Percentiles rank a stretch among this genome's conserved stretches.
These are phyloP conservation scores for Anniella stebbinsi DNA, from an alignment of 2,797 vertebrate genomes.

Conservation along the genomic window DNA sequence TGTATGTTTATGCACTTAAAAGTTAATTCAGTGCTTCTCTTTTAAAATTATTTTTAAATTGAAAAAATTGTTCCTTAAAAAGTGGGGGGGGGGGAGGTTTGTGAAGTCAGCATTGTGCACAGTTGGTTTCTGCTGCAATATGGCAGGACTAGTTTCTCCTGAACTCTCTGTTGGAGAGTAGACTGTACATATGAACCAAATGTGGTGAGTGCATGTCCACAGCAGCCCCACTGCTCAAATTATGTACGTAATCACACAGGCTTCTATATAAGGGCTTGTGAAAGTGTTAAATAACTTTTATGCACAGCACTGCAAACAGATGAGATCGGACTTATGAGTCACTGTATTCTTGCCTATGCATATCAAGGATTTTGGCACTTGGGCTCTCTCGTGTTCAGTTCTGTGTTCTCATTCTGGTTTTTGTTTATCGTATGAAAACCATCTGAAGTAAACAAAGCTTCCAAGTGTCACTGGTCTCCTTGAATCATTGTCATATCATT, in stretches of 20 bases:
- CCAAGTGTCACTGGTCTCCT: background rate
- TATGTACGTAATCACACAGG: background rate
- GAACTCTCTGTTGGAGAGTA: background rate
- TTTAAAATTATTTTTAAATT: background rate
- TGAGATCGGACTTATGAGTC: conserved; percentile 47
- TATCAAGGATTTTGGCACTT: background rate
- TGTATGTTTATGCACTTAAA: background rate
- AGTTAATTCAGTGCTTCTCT: background rate
- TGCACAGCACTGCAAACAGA: background rate
- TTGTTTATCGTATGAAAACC: background rate
- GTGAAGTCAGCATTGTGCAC: background rate
- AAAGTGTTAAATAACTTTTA: conserved; percentile 53
- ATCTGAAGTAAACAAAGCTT: background rate
- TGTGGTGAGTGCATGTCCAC: background rate
- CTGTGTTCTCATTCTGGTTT: background rate
- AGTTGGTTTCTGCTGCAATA: background rate
- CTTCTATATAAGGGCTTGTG: conserved; percentile 20
- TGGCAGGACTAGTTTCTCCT: background rate
- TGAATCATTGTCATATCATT: background rate
- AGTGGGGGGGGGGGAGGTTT: background rate
- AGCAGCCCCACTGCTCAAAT: background rate
- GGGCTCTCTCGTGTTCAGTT: background rate
- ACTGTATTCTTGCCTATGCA: background rate
- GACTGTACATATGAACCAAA: background rate
- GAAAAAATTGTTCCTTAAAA: background rate